phyloP scores from a whole-genome alignment of 1,140 invertebrate genomes.

The Brachionus rubens region DNA sequence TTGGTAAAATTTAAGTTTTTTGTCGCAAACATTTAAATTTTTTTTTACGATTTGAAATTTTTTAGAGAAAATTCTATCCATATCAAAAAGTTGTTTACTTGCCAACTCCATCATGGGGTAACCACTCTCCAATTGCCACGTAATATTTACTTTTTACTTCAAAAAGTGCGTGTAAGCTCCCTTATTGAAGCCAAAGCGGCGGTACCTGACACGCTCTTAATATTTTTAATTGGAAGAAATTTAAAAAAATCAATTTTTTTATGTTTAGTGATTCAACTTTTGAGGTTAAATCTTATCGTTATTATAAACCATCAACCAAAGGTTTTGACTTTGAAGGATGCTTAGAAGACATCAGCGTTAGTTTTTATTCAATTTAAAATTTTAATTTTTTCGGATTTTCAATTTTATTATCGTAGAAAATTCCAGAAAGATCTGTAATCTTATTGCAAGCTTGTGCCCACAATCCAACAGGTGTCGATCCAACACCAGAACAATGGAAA shows the following conservation, averaged over 20 bases:
- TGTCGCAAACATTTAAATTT: constrained; percentile 15
- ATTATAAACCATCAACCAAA: constrained; percentile 91
- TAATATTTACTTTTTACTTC: constrained; percentile 53
- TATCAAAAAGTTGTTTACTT: constrained; percentile 83
- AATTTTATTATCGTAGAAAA: constrained; percentile 67
- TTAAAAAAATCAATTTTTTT: constrained; percentile 3
- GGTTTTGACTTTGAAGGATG: constrained; percentile 89
- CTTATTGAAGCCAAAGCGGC: too few relatives aligned
- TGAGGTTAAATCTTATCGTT: constrained; percentile 83
- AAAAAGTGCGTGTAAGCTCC: too few relatives aligned
- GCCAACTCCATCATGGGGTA: constrained; percentile 95
- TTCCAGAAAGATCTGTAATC: constrained; percentile 86
- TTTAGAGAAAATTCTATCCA: constrained; percentile 70
- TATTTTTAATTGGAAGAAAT: constrained; percentile 14
- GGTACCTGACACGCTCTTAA: too few relatives aligned
- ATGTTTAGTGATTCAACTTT: constrained; percentile 72
- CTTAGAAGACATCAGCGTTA: constrained; percentile 83
- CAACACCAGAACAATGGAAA: constrained; percentile 79
- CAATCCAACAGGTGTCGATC: constrained; percentile 91
- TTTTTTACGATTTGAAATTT: constrained; percentile 48
- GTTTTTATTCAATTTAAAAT: constrained; percentile 52
- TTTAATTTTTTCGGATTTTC: neutral
- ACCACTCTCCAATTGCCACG: constrained; percentile 90
- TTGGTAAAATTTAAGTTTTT: constrained; percentile 64
- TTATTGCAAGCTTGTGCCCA: constrained; percentile 96